phyloP scores from a whole-genome alignment of 2,797 vertebrate species.

The Rhynchonycteris naso region DNA sequence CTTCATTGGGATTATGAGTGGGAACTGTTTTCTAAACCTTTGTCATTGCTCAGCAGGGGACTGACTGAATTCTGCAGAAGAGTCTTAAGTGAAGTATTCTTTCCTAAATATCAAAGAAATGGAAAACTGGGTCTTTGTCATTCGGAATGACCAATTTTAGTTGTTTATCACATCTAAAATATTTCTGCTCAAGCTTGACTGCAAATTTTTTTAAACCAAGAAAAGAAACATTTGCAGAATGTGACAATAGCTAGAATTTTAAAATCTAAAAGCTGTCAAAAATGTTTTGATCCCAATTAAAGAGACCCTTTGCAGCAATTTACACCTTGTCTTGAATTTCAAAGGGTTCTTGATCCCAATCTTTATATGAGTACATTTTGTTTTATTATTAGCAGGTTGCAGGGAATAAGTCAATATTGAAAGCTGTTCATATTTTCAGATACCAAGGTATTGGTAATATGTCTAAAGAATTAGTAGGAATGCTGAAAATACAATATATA shows the following conservation, averaged over 20 bases:
- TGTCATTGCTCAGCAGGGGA: slow-evolving; percentile 3
- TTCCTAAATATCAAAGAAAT: slow-evolving; percentile 49
- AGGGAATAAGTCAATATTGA: slow-evolving; percentile 82
- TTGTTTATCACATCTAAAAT: slow-evolving; percentile 41
- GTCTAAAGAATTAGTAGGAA: not conserved
- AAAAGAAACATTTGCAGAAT: slow-evolving; percentile 84
- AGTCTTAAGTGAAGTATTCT: slow-evolving; percentile 37
- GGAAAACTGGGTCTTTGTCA: slow-evolving; percentile 39
- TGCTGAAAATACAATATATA: not conserved
- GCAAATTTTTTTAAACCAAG: slow-evolving; percentile 70
- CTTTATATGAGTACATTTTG: slow-evolving; percentile 82
- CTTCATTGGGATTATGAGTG: not conserved
- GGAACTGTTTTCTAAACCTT: not conserved
- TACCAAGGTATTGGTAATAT: slow-evolving; percentile 4
- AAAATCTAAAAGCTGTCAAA: slow-evolving; percentile 83
- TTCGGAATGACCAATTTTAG: slow-evolving; percentile 52
- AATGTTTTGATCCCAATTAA: slow-evolving; percentile 86
- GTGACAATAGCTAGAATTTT: slow-evolving; percentile 79
- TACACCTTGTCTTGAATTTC: slow-evolving; percentile 85
- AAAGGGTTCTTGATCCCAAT: slow-evolving; percentile 83
- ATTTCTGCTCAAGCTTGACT: slow-evolving; percentile 69
- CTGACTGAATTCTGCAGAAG: not conserved
- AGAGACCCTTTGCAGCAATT: slow-evolving; percentile 84
- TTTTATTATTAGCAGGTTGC: slow-evolving; percentile 74
- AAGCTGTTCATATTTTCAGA: slow-evolving; percentile 70